Evolutionary conservation across 1,140 invertebrate genomes (phyloP).

Genomic region (fruit fly (Drosophila melanogaster)): DNA sequence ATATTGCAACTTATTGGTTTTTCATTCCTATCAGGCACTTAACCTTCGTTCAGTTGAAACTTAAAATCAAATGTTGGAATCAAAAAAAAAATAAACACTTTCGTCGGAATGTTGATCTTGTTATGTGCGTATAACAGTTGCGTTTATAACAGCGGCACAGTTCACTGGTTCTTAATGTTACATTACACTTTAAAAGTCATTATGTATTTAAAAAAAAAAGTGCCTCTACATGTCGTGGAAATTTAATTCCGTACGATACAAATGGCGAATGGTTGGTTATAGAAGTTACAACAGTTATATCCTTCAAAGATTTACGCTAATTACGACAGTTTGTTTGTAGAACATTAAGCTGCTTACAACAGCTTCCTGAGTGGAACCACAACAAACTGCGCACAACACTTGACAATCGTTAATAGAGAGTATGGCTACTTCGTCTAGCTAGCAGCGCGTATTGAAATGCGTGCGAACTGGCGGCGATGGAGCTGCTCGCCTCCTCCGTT

Average conservation of each 20-base stretch:
- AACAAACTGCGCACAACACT: neutral
- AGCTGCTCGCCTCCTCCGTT: conserved; percentile 52
- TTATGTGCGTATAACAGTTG: conserved; percentile 37
- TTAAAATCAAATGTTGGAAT: conserved; percentile 14
- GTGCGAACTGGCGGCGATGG: conserved; percentile 64
- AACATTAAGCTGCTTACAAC: conserved; percentile 1
- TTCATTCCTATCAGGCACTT: conserved; percentile 66
- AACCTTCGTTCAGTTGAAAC: conserved; percentile 45
- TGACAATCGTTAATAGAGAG: neutral
- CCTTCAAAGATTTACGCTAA: neutral
- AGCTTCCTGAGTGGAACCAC: conserved; percentile 33
- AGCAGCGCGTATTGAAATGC: conserved; percentile 72
- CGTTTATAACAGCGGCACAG: conserved; percentile 25
- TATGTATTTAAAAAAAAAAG: neutral
- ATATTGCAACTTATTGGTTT: conserved; percentile 68
- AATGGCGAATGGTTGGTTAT: neutral
- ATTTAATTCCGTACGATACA: neutral
- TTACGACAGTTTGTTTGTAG: neutral
- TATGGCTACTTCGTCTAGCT: neutral
- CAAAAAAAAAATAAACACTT: conserved; percentile 26
- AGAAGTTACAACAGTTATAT: neutral
- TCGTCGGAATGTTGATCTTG: neutral
- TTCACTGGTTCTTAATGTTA: neutral
- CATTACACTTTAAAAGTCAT: neutral
- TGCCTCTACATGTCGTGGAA: neutral